Percentiles rank a stretch among this genome's conserved stretches.
Evolutionary conservation across 1,140 invertebrate genomes (phyloP).

Genomic region (Chionoecetes opilio): DNA sequence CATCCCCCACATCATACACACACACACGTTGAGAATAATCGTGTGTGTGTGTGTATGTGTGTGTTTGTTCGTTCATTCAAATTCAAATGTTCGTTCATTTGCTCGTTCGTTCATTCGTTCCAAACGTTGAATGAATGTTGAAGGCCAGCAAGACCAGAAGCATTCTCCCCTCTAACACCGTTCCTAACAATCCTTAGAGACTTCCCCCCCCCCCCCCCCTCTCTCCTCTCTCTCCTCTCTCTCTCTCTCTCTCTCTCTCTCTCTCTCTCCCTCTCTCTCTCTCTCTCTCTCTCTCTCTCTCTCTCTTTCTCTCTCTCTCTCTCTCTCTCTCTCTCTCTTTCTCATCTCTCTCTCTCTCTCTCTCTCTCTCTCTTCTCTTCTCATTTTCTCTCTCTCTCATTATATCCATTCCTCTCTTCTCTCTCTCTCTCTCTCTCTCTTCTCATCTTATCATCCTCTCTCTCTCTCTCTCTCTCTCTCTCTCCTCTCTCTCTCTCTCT

Average conservation of each 20-base stretch:
- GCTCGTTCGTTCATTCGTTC: not conserved
- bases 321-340: not conserved
- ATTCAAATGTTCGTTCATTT: slow-evolving; percentile 22
- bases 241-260: not conserved
- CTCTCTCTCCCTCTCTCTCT: slow-evolving; percentile 31
- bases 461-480: no score
- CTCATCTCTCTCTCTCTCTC: not conserved
- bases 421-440: not conserved
- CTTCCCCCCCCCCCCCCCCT: not conserved
- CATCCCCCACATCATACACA: not conserved
- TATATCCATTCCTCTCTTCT: no score
- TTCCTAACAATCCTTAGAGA: no score
- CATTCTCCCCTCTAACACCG: no score
- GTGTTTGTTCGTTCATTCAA: not conserved
- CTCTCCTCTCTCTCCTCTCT: not conserved
- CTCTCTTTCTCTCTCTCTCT: slow-evolving; percentile 13
- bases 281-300: slow-evolving; percentile 15
- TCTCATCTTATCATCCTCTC: no score
- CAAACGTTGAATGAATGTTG: not conserved
- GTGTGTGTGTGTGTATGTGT: slow-evolving; percentile 15
- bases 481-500: not conserved
- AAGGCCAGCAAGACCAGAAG: not conserved
- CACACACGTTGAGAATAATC: not conserved
- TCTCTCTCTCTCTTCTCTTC: not conserved
- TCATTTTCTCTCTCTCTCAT: not conserved